A percentile compares a stretch with the other conserved stretches of the same genome.
phyloP scores from a whole-genome alignment of 2,888 invertebrate genomes.

The Kuschelorhynchus macadamiae region DNA sequence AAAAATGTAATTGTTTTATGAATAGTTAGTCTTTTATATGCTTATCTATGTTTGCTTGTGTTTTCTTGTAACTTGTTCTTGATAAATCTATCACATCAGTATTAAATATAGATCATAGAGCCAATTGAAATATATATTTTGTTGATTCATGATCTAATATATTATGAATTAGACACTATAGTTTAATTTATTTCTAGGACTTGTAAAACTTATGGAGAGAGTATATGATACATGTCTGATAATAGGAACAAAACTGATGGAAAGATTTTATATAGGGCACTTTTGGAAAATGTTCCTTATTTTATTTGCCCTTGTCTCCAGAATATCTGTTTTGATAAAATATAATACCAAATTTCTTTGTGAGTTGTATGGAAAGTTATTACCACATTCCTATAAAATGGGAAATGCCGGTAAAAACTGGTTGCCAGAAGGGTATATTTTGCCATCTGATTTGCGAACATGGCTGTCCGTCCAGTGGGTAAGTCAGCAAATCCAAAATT shows the following conservation, averaged over 20 bases:
- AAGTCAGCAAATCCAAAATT: too few species aligned
- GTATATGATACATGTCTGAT: slow-evolving; percentile 64
- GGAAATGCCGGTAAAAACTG: slow-evolving; percentile 63
- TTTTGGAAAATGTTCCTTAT: slow-evolving; percentile 68
- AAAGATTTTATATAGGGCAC: slow-evolving; percentile 67
- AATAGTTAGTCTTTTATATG: too few species aligned
- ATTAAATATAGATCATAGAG: too few species aligned
- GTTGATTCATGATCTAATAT: too few species aligned
- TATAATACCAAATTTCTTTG: slow-evolving; percentile 65
- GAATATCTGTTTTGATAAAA: slow-evolving; percentile 67
- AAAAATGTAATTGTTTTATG: too few species aligned
- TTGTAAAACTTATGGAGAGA: slow-evolving; percentile 67
- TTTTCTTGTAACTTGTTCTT: too few species aligned
- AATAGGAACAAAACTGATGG: slow-evolving; percentile 64
- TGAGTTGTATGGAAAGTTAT: slow-evolving; percentile 66
- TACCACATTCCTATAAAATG: slow-evolving; percentile 62
- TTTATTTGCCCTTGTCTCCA: slow-evolving; percentile 66
- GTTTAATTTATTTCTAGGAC: slow-evolving; percentile 61
- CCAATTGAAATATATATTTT: too few species aligned
- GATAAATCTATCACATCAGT: too few species aligned
- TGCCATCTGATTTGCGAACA: slow-evolving; percentile 66
- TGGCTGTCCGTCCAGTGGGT: slow-evolving; percentile 68
- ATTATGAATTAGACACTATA: too few species aligned
- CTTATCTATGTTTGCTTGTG: too few species aligned
- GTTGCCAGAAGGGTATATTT: slow-evolving; percentile 65